A percentile compares a stretch with the other conserved stretches of the same genome.
Evolutionary conservation across 2,113 vertebrate genomes (phyloP).

Genomic region (Beaufortia kweichowensis): DNA sequence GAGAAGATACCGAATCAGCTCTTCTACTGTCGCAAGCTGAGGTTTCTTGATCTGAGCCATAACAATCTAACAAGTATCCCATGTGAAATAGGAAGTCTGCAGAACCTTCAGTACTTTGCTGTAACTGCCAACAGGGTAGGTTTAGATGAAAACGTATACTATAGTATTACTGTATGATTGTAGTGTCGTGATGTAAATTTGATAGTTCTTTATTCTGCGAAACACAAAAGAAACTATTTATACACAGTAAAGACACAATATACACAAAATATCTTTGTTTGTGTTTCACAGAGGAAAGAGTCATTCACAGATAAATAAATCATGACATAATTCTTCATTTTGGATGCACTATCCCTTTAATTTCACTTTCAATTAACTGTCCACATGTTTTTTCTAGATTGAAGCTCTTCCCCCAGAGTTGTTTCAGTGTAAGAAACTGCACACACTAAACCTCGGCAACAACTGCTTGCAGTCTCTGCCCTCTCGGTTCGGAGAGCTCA

Average conservation of each 20-base stretch:
- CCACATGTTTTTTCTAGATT: constrained; percentile 81
- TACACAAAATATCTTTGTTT: too few relatives aligned
- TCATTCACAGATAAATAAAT: too few relatives aligned
- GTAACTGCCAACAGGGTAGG: constrained; percentile 96
- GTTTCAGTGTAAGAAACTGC: constrained; percentile 96
- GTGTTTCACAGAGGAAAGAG: too few relatives aligned
- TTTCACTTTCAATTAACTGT: background rate
- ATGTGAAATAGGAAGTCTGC: constrained; percentile 86
- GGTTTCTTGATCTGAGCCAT: constrained; percentile 95
- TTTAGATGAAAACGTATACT: constrained; percentile 10
- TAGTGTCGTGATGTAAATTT: too few relatives aligned
- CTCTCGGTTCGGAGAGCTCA: constrained; percentile 92
- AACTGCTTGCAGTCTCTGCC: constrained; percentile 91
- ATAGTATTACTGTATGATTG: too few relatives aligned
- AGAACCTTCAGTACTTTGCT: constrained; percentile 93
- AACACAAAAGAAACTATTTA: too few relatives aligned
- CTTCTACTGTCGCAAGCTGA: constrained; percentile 94
- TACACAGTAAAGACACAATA: too few relatives aligned
- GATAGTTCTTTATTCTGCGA: too few relatives aligned
- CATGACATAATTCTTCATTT: too few relatives aligned
- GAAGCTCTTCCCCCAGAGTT: constrained; percentile 92
- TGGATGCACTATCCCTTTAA: background rate
- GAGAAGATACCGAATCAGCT: constrained; percentile 95
- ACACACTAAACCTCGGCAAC: constrained; percentile 93
- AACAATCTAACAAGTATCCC: constrained; percentile 92